Conservation (phyloP, 2,888 invertebrate species). For the Drosophila mulleri region DNA sequence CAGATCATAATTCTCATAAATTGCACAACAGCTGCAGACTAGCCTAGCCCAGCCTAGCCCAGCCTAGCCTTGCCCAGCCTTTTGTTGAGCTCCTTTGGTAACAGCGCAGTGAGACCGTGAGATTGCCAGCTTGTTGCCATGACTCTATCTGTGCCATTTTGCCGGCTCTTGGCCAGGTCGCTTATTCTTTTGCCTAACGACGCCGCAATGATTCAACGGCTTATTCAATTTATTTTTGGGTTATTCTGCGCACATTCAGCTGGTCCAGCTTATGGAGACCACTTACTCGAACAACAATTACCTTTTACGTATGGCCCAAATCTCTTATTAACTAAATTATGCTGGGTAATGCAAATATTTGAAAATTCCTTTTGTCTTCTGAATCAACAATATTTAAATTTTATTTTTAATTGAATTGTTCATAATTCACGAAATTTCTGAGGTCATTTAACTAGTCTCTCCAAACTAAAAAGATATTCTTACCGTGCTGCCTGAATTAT, state of each 20-base stretch:
- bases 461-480: too few relatives aligned
- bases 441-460: too few relatives aligned
- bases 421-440: neutral
- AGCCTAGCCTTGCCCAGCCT: neutral
- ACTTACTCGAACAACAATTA: neutral
- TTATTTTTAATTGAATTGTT: too few relatives aligned
- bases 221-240: constrained; percentile 46
- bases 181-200: constrained; percentile 16
- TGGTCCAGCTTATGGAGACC: constrained; percentile 9
- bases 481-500: too few relatives aligned
- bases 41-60: constrained; percentile 6
- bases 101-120: neutral
- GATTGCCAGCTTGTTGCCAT: constrained; percentile 13
- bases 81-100: constrained; percentile 16
- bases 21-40: constrained; percentile 52
- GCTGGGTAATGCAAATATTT: neutral
- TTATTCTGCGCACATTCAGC: constrained; percentile 13
- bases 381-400: neutral
- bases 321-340: neutral
- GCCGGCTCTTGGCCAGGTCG: constrained; percentile 9
- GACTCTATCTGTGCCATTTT: constrained; percentile 6
- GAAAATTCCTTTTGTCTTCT: neutral
- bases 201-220: constrained; percentile 50
- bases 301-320: constrained; percentile 10
- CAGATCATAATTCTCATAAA: constrained; percentile 62